Percentiles rank a stretch among this genome's conserved stretches.
Conservation (phyloP, 2,888 invertebrate species). For the Pyrrhosoma nymphula region DNA sequence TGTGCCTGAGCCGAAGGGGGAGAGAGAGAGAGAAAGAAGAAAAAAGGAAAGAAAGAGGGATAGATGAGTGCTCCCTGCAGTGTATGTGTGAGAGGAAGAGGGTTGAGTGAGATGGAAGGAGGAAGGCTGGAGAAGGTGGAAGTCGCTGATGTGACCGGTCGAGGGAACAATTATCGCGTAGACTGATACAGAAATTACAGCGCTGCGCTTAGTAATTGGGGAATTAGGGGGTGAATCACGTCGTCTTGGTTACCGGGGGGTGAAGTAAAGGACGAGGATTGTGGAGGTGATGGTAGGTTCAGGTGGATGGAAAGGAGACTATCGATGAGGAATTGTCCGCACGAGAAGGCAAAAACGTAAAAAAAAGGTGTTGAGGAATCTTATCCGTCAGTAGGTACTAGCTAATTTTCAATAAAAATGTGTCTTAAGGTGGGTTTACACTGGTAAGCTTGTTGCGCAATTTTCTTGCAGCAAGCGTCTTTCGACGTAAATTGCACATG, state of each 20-base stretch:
- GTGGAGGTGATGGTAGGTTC: neutral
- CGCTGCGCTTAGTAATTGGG: neutral
- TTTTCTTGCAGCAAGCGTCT: too few species aligned
- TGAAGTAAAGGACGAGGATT: neutral
- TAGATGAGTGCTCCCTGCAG: neutral
- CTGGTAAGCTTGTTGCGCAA: too few species aligned
- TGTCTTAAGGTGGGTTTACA: too few species aligned
- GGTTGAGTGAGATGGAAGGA: neutral
- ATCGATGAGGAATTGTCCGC: neutral
- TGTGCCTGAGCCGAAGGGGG: neutral
- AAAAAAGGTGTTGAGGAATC: neutral
- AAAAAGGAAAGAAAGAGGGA: too few species aligned
- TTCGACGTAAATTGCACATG: too few species aligned
- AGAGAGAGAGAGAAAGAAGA: neutral
- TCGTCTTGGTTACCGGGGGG: neutral
- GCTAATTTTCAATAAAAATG: too few species aligned
- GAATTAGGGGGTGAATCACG: constrained; percentile 13
- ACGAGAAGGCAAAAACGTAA: neutral
- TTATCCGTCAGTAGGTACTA: too few species aligned
- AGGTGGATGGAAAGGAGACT: neutral
- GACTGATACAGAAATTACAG: constrained; percentile 41
- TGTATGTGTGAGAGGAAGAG: too few species aligned
- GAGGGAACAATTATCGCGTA: constrained; percentile 41
- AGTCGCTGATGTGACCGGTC: neutral
- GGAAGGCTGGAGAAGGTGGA: neutral